Conservation (phyloP, 2,113 vertebrate species). For the Elephas maximus region DNA sequence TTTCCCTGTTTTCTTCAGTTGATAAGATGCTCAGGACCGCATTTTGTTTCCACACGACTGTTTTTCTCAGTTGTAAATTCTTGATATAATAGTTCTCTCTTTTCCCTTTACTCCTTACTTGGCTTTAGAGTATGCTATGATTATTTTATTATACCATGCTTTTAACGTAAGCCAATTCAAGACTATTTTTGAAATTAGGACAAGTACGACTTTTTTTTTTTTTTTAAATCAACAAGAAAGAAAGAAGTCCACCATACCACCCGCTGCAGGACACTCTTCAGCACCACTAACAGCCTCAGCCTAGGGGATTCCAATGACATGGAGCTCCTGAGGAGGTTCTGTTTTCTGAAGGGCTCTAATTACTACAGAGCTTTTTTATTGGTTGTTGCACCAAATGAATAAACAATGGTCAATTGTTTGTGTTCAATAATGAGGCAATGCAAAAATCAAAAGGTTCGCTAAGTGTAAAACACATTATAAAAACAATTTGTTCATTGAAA, state of each 20-base stretch:
- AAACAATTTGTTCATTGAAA: constrained; percentile 59
- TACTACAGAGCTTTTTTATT: constrained; percentile 39
- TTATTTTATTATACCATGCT: background rate
- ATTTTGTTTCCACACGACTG: background rate
- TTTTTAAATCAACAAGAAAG: constrained; percentile 18
- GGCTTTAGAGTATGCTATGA: background rate
- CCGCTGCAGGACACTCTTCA: background rate
- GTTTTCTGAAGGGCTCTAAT: constrained; percentile 45
- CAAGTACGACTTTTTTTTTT: background rate
- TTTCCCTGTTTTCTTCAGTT: background rate
- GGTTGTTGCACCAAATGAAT: constrained; percentile 53
- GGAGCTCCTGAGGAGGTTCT: background rate
- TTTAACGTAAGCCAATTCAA: background rate
- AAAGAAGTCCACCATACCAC: background rate
- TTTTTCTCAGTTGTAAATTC: background rate
- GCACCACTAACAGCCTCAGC: background rate
- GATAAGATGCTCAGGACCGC: background rate
- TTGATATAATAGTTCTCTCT: background rate
- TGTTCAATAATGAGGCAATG: constrained; percentile 39
- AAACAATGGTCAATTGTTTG: constrained; percentile 62
- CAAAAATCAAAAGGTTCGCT: constrained; percentile 22
- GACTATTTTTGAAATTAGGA: background rate
- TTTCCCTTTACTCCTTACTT: background rate
- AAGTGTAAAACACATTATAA: constrained; percentile 54
- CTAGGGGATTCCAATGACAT: background rate